phyloP scores from a whole-genome alignment of 2,113 vertebrate genomes.

The Sinosuthora webbiana region DNA sequence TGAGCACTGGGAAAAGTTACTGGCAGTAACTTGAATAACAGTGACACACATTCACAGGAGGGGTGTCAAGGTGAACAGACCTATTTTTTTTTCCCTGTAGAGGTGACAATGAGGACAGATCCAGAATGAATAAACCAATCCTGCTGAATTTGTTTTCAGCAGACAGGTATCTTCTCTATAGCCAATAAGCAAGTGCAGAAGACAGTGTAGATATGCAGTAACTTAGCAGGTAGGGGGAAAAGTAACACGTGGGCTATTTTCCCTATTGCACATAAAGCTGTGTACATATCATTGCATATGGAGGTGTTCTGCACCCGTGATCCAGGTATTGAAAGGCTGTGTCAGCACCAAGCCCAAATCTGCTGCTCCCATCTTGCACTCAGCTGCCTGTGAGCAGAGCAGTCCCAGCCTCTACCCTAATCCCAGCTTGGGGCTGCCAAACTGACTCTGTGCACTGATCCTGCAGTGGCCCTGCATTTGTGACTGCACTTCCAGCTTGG shows the following conservation, averaged over 20 bases:
- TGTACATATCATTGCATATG: neutral
- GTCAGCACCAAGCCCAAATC: neutral
- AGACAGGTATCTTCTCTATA: neutral
- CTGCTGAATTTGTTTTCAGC: neutral
- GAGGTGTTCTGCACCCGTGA: neutral
- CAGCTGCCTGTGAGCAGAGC: neutral
- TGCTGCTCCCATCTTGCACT: neutral
- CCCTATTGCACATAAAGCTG: neutral
- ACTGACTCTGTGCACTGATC: neutral
- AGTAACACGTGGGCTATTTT: neutral
- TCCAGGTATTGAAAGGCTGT: neutral
- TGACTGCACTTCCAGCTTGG: neutral
- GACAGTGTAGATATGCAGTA: neutral
- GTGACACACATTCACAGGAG: neutral
- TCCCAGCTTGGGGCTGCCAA: neutral
- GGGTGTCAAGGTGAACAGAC: neutral
- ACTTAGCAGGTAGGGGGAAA: neutral
- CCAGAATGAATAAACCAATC: neutral
- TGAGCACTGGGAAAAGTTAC: neutral
- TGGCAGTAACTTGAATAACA: neutral
- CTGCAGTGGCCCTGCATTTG: accelerated
- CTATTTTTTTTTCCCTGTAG: neutral
- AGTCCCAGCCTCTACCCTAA: neutral
- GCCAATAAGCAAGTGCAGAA: neutral
- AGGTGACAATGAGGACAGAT: neutral